Conservation (phyloP, 2,113 vertebrate genomes). For the Erpornis zantholeuca region DNA sequence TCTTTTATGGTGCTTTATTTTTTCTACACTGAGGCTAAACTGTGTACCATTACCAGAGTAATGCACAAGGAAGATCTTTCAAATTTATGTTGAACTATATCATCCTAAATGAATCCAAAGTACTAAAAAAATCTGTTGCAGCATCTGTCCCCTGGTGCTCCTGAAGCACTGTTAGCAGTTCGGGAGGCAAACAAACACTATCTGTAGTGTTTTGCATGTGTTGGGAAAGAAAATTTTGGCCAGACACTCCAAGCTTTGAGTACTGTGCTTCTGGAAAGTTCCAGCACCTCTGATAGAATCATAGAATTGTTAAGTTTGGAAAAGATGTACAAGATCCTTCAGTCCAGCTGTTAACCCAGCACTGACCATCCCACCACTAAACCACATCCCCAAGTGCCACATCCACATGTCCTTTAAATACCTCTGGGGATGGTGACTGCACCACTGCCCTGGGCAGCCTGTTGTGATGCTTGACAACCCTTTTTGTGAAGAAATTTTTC, state of each 20-base stretch:
- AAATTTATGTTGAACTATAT: neutral
- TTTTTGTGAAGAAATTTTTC: neutral
- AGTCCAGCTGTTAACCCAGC: neutral
- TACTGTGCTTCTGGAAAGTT: neutral
- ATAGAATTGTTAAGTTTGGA: neutral
- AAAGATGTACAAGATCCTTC: neutral
- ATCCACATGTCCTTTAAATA: neutral
- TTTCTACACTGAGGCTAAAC: neutral
- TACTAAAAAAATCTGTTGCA: neutral
- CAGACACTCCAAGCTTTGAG: neutral
- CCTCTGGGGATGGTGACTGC: neutral
- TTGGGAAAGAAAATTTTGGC: neutral
- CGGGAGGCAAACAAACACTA: neutral
- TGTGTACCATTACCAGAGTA: neutral
- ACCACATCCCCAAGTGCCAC: neutral
- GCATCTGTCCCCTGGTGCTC: neutral
- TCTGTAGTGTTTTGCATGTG: neutral
- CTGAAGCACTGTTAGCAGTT: rapidly evolving
- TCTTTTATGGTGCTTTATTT: neutral
- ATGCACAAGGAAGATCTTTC: neutral
- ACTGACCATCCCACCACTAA: neutral
- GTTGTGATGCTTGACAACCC: neutral
- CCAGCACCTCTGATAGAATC: neutral
- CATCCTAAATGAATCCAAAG: neutral
- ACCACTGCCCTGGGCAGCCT: neutral